phyloP scores from a whole-genome alignment of 1,140 invertebrate species.

The Brachionus koreanus region DNA sequence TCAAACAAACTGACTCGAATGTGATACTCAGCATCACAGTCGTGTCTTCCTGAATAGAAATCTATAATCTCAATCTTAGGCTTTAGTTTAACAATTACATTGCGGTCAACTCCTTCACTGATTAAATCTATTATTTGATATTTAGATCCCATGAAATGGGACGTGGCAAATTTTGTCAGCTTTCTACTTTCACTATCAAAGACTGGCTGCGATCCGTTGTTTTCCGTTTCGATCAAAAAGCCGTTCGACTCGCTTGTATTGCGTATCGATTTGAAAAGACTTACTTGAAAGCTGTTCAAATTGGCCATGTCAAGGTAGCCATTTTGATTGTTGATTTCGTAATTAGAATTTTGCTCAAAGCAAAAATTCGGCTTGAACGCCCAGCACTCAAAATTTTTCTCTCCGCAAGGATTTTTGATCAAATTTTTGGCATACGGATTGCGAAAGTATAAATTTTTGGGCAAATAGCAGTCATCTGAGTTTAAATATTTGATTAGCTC shows the following conservation, averaged over 20 bases:
- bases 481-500: constrained; percentile 8
- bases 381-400: constrained; percentile 2
- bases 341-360: constrained; percentile 17
- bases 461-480: not conserved
- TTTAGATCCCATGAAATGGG: constrained; percentile 12
- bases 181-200: not conserved
- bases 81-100: not conserved
- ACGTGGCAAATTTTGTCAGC: not conserved
- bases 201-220: constrained; percentile 7
- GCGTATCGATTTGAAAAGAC: not conserved
- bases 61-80: constrained; percentile 21
- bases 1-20: constrained; percentile 13
- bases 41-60: not conserved
- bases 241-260: not conserved
- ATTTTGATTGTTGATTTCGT: constrained; percentile 27
- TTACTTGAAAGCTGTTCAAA: not conserved
- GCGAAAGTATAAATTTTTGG: not conserved
- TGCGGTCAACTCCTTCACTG: not conserved
- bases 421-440: constrained; percentile 37
- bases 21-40: constrained; percentile 8
- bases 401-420: constrained; percentile 11
- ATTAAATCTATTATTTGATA: constrained; percentile 11
- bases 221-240: constrained; percentile 24
- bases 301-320: not conserved
- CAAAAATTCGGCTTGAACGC: not conserved